Conservation (phyloP, 1,140 invertebrate genomes). For the Eciton burchellii region DNA sequence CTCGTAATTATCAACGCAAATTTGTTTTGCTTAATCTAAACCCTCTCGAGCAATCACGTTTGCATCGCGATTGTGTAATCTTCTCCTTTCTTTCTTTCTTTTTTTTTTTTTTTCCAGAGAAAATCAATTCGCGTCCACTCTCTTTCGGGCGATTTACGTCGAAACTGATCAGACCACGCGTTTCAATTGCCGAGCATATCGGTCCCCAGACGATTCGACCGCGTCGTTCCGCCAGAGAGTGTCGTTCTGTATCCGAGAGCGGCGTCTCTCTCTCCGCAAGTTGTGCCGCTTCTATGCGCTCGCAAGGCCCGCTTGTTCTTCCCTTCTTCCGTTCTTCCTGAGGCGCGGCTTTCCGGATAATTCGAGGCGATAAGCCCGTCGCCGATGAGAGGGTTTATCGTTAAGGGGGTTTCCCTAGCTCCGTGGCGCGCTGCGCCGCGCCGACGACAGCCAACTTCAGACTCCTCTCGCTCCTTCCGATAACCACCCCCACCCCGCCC, state of each 20-base stretch:
- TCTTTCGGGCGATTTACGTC: conserved; percentile 1
- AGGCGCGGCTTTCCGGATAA: conserved; percentile 65
- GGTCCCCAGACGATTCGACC: conserved; percentile 31
- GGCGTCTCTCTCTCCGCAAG: conserved; percentile 24
- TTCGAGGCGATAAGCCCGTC: conserved; percentile 71
- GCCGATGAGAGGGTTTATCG: conserved; percentile 74
- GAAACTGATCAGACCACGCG: conserved; percentile 9
- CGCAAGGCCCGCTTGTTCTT: conserved; percentile 11
- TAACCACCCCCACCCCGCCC: neutral
- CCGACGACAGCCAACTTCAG: conserved; percentile 32
- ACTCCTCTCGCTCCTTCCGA: conserved; percentile 14
- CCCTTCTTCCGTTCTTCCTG: conserved; percentile 24
- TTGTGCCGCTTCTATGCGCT: conserved; percentile 28
- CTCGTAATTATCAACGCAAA: too few species aligned
- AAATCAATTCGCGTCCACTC: conserved; percentile 31
- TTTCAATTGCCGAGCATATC: conserved; percentile 47
- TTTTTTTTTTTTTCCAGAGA: neutral
- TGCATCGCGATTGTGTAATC: too few species aligned
- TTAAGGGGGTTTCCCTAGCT: conserved; percentile 22
- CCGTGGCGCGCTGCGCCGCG: neutral
- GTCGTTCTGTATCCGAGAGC: conserved; percentile 21
- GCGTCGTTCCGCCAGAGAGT: neutral
- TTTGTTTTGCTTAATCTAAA: too few species aligned
- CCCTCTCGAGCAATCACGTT: too few species aligned
- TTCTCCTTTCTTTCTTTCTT: too few species aligned